Evolutionary conservation across 2,888 invertebrate species (phyloP), one percentile per base, ranked within the genome.

Genomic region (Hymenopus coronatus): DNA sequence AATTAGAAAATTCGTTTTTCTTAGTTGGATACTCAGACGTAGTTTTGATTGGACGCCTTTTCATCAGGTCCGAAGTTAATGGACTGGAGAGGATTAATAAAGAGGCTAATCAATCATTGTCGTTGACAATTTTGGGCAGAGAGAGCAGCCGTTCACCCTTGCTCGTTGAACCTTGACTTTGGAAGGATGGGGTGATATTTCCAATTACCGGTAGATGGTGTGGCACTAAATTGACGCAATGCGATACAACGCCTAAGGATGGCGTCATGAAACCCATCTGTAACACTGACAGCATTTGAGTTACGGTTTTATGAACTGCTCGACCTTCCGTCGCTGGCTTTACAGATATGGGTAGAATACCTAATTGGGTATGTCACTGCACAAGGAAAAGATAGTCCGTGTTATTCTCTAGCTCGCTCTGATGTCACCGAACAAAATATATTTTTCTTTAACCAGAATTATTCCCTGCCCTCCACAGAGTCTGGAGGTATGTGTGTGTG

Each of bases 191-290:
- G 85, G 14, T 40, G 85, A 85, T 85, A 40, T 85, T 85, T 85
- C 85, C 40, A 85, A 85, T 85, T 85, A 85, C 85, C 85, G 40
- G 85, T 33, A 85, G 85, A 85, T 33, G 85, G 85, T 9, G 85
- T 46, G 40, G 85, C 85, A 85, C 40, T 85, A 85, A 85, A 40
- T n/a, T 27, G 85, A 85, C 85, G 40, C 40, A 30, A 27, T 70
- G 54, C 20, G 54, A 70, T 70, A 70, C 25, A 70, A 25, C 25
- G 25, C 54, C 20, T 70, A 83, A 20, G 25, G 15, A 20, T 70
- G 54, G 25, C 20, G 54, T 70, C 54, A 70, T 70, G 54, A 25
- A 70, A 40, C 40, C 40, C 40, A 40, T 40, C 40, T 40, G 40
- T 40, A 40, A 70, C 54, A 70, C 54, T 70, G 54, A 70, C 54